phyloP scores from a whole-genome alignment of 1,140 invertebrate species.

The Bilobella aurantiaca region DNA sequence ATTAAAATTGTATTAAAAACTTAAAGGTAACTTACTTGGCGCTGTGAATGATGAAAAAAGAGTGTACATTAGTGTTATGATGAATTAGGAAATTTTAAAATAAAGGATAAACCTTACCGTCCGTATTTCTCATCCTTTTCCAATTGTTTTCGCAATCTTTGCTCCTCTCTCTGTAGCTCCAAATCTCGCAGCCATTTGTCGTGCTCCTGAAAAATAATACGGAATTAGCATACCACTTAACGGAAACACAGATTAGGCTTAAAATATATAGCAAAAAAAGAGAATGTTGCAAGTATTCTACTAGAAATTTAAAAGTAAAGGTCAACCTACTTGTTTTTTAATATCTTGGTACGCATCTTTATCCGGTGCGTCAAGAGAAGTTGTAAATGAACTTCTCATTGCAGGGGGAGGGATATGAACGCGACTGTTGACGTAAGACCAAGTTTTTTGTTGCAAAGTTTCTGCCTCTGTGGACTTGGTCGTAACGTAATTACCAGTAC shows the following conservation, averaged over 20 bases:
- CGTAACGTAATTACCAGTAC: neutral
- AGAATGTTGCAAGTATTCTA: too few species aligned
- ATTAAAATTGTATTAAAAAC: too few species aligned
- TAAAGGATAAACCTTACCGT: neutral
- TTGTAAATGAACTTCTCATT: slow-evolving; percentile 27
- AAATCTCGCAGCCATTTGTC: slow-evolving; percentile 32
- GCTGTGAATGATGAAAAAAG: too few species aligned
- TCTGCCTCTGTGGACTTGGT: neutral
- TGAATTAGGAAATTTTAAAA: too few species aligned
- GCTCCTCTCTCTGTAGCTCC: slow-evolving; percentile 33
- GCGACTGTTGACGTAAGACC: neutral
- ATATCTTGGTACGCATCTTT: slow-evolving; percentile 17
- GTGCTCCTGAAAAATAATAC: slow-evolving; percentile 21
- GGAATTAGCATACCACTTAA: too few species aligned
- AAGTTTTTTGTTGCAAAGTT: neutral
- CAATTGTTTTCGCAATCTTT: slow-evolving; percentile 21
- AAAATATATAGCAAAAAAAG: too few species aligned
- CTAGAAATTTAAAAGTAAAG: too few species aligned
- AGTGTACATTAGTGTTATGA: too few species aligned
- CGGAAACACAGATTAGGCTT: too few species aligned
- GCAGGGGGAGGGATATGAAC: slow-evolving; percentile 14
- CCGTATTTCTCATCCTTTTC: slow-evolving; percentile 48
- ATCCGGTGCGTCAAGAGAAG: slow-evolving; percentile 11
- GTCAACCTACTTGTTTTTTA: slow-evolving; percentile 19
- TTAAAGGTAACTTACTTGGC: too few species aligned